Base-by-base conservation (phyloP, 2,888 invertebrate genomes). In the Aquatica leii region DNA sequence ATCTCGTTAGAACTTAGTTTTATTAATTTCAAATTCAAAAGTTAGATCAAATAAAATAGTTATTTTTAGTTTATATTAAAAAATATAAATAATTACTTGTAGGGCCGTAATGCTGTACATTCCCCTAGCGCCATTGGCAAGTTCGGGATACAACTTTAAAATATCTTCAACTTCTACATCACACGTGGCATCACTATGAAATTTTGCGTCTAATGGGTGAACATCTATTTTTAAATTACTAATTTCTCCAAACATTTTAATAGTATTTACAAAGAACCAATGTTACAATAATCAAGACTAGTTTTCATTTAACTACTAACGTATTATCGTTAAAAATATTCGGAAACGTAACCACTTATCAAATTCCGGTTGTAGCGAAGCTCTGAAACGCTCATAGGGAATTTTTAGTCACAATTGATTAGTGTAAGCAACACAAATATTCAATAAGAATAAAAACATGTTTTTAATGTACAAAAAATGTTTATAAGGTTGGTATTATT, bases 1-100 rank as follows among this genome's bases (percentile, higher is more conserved):
- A 48, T 18, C 14, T 21, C 12, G 18, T 48, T 11, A 9, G 18
- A 48, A 48, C 11, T 48, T 41, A 41, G 14, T n/a, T n/a, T n/a
- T n/a, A n/a, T n/a, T n/a, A n/a, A n/a, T n/a, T n/a, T n/a, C n/a
- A n/a, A n/a, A n/a, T n/a, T n/a, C n/a, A n/a, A n/a, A n/a, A n/a
- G n/a, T n/a, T n/a, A n/a, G n/a, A n/a, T n/a, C n/a, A n/a, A n/a
- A n/a, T n/a, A n/a, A n/a, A n/a, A n/a, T n/a, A n/a, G n/a, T n/a
- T n/a, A n/a, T n/a, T n/a, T n/a, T n/a, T n/a, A n/a, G n/a, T n/a
- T n/a, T n/a, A n/a, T n/a, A n/a, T n/a, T n/a, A n/a, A n/a, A n/a
- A n/a, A n/a, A n/a, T n/a, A n/a, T n/a, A n/a, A n/a, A n/a, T n/a
- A 41, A 64, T 66, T 65, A 70, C 70, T 63, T 70, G 70, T 54